Percentiles rank a stretch among this genome's conserved stretches.
phyloP scores from a whole-genome alignment of 2,113 vertebrate genomes.

The Eonycteris spelaea region DNA sequence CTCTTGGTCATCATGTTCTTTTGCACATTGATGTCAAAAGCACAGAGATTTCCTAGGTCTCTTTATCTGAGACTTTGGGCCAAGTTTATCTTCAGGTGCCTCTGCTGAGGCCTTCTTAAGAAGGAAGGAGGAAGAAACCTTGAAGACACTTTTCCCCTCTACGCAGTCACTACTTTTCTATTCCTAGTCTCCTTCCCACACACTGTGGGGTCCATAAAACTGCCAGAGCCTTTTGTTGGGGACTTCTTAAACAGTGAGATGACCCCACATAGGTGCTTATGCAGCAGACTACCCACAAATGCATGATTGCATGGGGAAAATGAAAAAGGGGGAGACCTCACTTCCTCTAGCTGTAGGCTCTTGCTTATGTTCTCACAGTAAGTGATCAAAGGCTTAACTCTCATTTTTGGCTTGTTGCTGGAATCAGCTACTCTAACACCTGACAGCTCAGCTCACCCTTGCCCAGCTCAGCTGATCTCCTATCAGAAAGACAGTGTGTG shows the following conservation, averaged over 20 bases:
- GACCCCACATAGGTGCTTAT: too few relatives aligned
- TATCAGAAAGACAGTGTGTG: neutral
- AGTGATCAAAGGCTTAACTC: neutral
- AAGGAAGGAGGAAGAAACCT: too few relatives aligned
- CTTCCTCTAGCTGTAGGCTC: neutral
- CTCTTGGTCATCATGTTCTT: too few relatives aligned
- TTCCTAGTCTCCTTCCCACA: neutral
- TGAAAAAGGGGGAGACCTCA: fast-evolving
- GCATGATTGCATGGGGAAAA: neutral
- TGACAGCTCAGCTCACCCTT: neutral
- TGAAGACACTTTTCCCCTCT: too few relatives aligned
- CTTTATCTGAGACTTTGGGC: neutral
- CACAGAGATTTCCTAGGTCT: neutral
- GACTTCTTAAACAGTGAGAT: neutral
- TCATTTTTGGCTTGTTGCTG: neutral
- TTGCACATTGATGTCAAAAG: neutral
- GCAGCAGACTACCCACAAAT: neutral
- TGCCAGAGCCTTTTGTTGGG: neutral
- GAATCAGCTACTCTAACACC: neutral
- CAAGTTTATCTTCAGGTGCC: neutral
- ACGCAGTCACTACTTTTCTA: neutral
- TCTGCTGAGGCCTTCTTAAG: neutral
- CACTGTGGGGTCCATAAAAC: neutral
- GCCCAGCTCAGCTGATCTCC: neutral
- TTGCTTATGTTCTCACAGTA: neutral